Evolutionary conservation across 2,888 invertebrate species (phyloP).

Genomic region (Micoletzkya japonica): DNA sequence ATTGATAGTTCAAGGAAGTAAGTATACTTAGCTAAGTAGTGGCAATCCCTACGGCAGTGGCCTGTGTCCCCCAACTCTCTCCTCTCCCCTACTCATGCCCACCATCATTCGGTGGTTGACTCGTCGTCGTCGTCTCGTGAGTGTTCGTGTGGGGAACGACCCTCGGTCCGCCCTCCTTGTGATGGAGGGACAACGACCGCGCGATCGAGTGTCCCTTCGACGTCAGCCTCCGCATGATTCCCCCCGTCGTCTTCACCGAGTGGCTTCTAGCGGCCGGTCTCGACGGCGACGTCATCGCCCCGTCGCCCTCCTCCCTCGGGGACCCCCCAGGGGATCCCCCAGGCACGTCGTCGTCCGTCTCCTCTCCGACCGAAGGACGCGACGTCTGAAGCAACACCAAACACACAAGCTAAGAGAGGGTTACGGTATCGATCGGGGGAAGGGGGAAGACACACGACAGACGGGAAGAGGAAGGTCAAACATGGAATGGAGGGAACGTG

Average conservation of each 20-base stretch:
- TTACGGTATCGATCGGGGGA: constrained; percentile 1
- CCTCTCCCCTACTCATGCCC: too few species aligned
- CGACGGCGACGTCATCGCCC: background rate
- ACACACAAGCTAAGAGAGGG: background rate
- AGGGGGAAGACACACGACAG: constrained; percentile 2
- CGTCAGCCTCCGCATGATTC: constrained; percentile 41
- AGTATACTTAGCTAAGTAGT: too few species aligned
- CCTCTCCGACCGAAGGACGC: background rate
- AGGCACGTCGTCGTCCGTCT: background rate
- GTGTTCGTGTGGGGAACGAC: too few species aligned
- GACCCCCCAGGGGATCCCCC: background rate
- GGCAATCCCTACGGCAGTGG: too few species aligned
- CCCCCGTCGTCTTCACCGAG: constrained; percentile 38
- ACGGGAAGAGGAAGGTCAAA: background rate
- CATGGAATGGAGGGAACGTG: background rate
- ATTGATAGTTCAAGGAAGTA: too few species aligned
- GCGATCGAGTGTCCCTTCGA: constrained; percentile 25
- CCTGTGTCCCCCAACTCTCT: too few species aligned
- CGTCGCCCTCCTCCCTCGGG: background rate
- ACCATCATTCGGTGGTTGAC: too few species aligned
- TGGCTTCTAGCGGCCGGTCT: constrained; percentile 33
- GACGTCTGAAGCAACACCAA: background rate
- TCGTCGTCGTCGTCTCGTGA: too few species aligned
- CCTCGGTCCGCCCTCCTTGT: constrained; percentile 24
- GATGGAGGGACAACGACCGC: constrained; percentile 19